Conservation (phyloP, 2,797 vertebrate genomes). For the Chanos chanos region DNA sequence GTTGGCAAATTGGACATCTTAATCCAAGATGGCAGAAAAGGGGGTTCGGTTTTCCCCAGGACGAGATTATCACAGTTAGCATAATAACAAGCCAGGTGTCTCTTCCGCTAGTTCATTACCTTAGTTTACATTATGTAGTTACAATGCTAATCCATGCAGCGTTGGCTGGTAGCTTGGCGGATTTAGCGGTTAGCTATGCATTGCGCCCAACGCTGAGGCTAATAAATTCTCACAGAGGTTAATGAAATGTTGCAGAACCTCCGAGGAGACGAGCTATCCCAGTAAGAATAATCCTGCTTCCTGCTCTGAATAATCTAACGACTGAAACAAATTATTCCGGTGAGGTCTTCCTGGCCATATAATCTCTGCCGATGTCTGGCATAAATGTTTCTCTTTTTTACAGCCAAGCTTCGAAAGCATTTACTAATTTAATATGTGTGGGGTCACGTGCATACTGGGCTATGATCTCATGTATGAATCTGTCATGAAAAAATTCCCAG, state of each 20-base stretch:
- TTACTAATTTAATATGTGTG: no score
- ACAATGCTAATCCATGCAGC: background rate
- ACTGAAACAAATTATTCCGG: no score
- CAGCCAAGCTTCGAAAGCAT: no score
- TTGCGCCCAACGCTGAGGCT: conserved; percentile 5
- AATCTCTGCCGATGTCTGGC: no score
- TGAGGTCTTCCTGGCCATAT: no score
- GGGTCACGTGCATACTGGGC: no score
- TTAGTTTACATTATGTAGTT: background rate
- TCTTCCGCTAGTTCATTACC: background rate
- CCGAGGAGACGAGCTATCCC: no score
- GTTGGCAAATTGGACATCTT: conserved; percentile 23
- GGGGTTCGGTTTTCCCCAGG: conserved; percentile 39
- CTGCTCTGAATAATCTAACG: no score
- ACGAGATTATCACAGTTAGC: conserved; percentile 28
- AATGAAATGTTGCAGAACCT: conserved; percentile 7
- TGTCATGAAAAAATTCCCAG: no score
- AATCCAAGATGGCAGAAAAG: conserved; percentile 53
- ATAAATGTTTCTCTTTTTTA: no score
- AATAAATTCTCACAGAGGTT: conserved; percentile 1
- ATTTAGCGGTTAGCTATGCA: background rate
- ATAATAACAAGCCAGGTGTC: conserved; percentile 31
- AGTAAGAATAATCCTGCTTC: no score
- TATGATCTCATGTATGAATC: no score
- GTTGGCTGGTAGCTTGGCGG: conserved; percentile 10